Percentiles rank a stretch among this genome's conserved stretches.
Conservation (phyloP, 2,797 vertebrate genomes). For the Paguma larvata region DNA sequence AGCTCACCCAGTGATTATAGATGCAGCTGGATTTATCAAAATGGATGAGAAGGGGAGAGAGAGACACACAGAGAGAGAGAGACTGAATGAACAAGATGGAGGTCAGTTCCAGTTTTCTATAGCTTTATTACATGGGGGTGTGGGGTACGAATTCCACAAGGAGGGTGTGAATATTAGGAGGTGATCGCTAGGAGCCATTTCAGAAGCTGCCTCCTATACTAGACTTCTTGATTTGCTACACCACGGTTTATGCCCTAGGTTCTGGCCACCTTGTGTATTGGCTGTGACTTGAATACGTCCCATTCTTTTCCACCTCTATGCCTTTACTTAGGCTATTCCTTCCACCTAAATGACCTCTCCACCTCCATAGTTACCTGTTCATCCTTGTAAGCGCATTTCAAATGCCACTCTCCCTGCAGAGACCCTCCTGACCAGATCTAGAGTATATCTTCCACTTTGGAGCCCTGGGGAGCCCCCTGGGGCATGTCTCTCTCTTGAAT, state of each 20-base stretch:
- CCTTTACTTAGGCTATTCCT: not conserved
- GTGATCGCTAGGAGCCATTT: not conserved
- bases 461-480: not conserved
- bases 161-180: not conserved
- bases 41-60: not conserved
- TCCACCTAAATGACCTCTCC: not conserved
- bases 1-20: not conserved
- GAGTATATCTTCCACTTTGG: not conserved
- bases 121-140: not conserved
- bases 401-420: not conserved
- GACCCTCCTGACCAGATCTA: not conserved
- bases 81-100: not conserved
- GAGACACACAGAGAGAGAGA: not conserved
- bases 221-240: not conserved
- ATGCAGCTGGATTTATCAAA: not conserved
- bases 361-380: not conserved
- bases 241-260: not conserved
- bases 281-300: not conserved
- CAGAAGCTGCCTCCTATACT: not conserved
- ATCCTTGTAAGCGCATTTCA: not conserved
- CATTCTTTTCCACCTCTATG: not conserved
- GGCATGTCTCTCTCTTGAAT: not conserved
- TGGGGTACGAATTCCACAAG: not conserved
- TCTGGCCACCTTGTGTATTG: not conserved
- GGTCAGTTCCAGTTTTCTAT: not conserved